Evolutionary conservation across 2,113 vertebrate genomes (phyloP).

Genomic region (cattle (Bos taurus)): ARS-UCD2.0 NC_037331.1:63095501-63096000

Average conservation of each 20-base stretch:
- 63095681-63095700: not conserved
- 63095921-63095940: not conserved
- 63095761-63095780: not conserved
- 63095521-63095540: not conserved
- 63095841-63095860: not conserved
- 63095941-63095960: not conserved
- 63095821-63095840: not conserved
- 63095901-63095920: not conserved
- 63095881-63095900: not conserved
- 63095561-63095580: not conserved
- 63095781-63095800: not conserved
- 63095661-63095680: too few species aligned
- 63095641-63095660: not conserved
- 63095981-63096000: not conserved
- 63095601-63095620: not conserved
- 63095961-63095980: not conserved
- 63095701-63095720: not conserved
- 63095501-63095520: not conserved
- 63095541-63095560: not conserved
- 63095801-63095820: not conserved
- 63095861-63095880: not conserved
- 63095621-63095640: not conserved
- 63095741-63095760: not conserved
- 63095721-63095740: accelerated
- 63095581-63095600: not conserved